A percentile compares a stretch with the other conserved stretches of the same genome.
These are phyloP conservation scores for Altica lythri DNA, from an alignment of 2,888 invertebrate species.

Conservation along the genomic window DNA sequence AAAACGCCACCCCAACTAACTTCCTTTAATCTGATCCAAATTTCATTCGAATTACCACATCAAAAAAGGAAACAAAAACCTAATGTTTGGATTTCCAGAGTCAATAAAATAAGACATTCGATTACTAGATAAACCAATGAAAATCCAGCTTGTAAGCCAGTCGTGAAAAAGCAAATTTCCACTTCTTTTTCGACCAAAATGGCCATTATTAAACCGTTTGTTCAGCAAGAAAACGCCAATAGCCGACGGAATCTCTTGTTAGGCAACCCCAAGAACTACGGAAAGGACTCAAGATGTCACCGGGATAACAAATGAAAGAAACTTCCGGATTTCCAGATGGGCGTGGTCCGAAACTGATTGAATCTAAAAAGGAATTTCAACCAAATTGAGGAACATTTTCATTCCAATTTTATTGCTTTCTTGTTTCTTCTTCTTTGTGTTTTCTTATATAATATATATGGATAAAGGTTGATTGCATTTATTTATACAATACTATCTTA, in stretches of 20 bases:
- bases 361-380: constrained; percentile 49
- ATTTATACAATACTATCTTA: too few relatives aligned
- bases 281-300: constrained; percentile 49
- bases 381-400: too few relatives aligned
- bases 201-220: constrained; percentile 59
- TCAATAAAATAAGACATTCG: constrained; percentile 43
- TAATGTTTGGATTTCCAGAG: constrained; percentile 34
- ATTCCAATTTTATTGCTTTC: too few relatives aligned
- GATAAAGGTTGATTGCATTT: too few relatives aligned
- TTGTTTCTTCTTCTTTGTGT: too few relatives aligned
- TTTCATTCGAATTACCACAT: constrained; percentile 45
- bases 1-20: constrained; percentile 8
- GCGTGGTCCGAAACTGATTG: constrained; percentile 51
- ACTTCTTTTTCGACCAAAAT: constrained; percentile 41
- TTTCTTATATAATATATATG: too few relatives aligned
- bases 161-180: constrained; percentile 48
- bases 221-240: constrained; percentile 56
- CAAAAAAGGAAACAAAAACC: constrained; percentile 39
- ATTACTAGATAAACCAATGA: constrained; percentile 46
- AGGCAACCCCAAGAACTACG: constrained; percentile 50
- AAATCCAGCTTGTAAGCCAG: constrained; percentile 38
- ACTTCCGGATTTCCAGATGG: constrained; percentile 46
- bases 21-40: constrained; percentile 25
- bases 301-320: constrained; percentile 53
- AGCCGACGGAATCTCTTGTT: constrained; percentile 54